These are phyloP conservation scores for Odontothrips loti DNA, from an alignment of 2,888 invertebrate genomes.

Conservation along the genomic window DNA sequence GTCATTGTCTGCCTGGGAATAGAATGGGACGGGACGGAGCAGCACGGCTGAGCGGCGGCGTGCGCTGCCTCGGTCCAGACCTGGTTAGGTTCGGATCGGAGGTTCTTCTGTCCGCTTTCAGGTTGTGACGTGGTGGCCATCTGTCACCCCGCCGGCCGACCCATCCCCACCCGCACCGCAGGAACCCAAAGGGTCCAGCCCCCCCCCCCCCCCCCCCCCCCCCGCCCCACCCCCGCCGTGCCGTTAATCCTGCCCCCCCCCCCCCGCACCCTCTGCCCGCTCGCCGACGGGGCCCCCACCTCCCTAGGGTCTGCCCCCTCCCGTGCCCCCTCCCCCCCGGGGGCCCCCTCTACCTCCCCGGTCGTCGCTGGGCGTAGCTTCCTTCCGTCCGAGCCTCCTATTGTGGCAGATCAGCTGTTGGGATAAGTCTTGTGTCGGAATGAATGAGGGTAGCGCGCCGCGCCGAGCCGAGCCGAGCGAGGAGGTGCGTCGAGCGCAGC, in stretches of 20 bases:
- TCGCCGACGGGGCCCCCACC: neutral
- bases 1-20: neutral
- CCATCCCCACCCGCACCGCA: neutral
- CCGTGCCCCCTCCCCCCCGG: neutral
- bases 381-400: slow-evolving; percentile 21
- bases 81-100: neutral
- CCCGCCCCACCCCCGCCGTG: neutral
- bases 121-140: slow-evolving; percentile 10
- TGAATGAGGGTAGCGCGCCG: slow-evolving; percentile 12
- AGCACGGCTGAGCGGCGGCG: neutral
- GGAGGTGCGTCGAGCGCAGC: neutral
- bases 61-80: neutral
- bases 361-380: neutral
- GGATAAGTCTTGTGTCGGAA: slow-evolving; percentile 12
- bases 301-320: neutral
- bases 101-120: neutral
- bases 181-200: too few relatives aligned
- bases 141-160: neutral
- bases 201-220: neutral
- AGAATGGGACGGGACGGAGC: neutral
- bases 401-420: slow-evolving; percentile 26
- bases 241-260: neutral
- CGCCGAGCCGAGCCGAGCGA: neutral
- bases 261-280: too few relatives aligned
- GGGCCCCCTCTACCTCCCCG: neutral